Evolutionary conservation across 1,140 invertebrate genomes (phyloP), one percentile per base, ranked within the genome.

Genomic region (Tetragnatha versicolor): DNA sequence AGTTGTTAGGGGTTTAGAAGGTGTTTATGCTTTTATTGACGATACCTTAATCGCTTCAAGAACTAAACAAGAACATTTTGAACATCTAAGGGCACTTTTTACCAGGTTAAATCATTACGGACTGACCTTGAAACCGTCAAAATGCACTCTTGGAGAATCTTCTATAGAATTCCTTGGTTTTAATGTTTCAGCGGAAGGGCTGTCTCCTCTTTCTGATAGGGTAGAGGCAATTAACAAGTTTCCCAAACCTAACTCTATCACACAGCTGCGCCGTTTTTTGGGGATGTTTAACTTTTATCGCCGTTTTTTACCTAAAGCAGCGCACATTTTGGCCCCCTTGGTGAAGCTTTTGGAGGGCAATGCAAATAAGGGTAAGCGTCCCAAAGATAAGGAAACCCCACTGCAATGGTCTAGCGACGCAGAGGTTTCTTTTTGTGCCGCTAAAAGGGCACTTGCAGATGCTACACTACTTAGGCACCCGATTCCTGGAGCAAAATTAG

Each of bases 11-110:
- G 42, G n/a, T 42, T 27, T 77, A 31, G 2, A 12, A 31, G 14
- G 0, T 51, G 47, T 53, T 31, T 69, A 33, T 69, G 45, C 2
- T n/a, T 69, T 69, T 7, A 53, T 33, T n/a, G 47, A 69, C 35
- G 66, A 69, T 17, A 53, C 53, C 35, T 82, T 89, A 2, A 82
- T 91, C 7, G 87, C 83, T 35, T 85, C 83, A 0, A 61, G 82
- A 5, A 76, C 73, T 25, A 81, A 79, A 58, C 81, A 84, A 10
- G 81, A 84, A 25, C 88, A 88, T 66, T 49, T 82, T 0, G 22
- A 66, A 20, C 84, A 88, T 77, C 58, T 89, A 3, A 39, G 70
- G 14, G 33, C 76, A 27, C 80, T 88, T 3, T 84, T 88, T 29
- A n/a, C 81, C n/a, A 66, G 83, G 1, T 81, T 89, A 2, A 4